These are phyloP conservation scores for Colius striatus DNA, from an alignment of 2,113 vertebrate genomes.

Conservation along the genomic window DNA sequence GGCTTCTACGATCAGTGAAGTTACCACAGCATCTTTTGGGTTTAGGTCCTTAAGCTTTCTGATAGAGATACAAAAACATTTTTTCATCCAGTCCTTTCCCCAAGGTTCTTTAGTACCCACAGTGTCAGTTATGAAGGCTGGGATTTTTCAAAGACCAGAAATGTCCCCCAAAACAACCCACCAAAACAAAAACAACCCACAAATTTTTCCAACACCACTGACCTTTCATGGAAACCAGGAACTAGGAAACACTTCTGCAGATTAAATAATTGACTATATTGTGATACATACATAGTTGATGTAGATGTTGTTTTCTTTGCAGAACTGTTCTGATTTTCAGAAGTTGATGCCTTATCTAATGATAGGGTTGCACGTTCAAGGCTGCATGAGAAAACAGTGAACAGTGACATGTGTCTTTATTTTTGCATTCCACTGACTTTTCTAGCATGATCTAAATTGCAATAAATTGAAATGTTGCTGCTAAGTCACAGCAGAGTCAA, in stretches of 20 bases:
- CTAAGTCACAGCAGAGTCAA: neutral
- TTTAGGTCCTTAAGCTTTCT: neutral
- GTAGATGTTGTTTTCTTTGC: neutral
- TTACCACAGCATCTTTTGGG: neutral
- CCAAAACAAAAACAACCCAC: neutral
- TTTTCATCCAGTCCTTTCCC: neutral
- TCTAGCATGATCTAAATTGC: conserved; percentile 10
- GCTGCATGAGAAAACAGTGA: neutral
- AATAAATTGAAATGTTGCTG: conserved; percentile 28
- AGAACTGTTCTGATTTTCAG: neutral
- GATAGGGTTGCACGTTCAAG: neutral
- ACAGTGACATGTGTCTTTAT: conserved; percentile 12
- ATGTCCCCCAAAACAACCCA: neutral
- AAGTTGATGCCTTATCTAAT: neutral
- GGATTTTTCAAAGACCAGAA: neutral
- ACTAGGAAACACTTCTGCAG: neutral
- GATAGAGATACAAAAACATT: neutral
- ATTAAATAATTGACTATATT: neutral
- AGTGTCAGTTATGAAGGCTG: neutral
- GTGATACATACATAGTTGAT: neutral
- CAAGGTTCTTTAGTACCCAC: neutral
- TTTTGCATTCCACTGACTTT: conserved; percentile 13
- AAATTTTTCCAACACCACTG: neutral
- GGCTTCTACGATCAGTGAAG: neutral
- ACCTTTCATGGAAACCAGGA: neutral